phyloP scores from a whole-genome alignment of 2,113 vertebrate species.

The Zeus faber region DNA sequence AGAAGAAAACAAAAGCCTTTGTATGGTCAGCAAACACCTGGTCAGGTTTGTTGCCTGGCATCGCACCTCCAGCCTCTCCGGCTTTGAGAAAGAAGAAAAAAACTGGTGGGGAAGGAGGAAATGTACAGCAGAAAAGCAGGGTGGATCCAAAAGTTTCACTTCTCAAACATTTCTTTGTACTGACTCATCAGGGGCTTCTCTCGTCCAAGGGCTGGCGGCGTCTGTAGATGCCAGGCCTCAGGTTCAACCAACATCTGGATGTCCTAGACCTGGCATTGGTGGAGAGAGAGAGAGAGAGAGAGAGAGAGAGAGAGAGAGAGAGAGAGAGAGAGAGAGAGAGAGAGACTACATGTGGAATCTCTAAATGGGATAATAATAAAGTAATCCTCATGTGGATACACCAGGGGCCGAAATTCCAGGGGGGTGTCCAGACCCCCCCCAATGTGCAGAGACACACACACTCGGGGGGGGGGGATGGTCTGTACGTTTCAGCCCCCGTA shows the following conservation, averaged over 20 bases:
- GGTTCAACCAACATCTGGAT: slow-evolving; percentile 73
- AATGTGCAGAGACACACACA: too few relatives aligned
- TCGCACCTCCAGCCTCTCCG: slow-evolving; percentile 1
- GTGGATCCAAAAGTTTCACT: slow-evolving; percentile 40
- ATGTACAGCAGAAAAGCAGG: background rate
- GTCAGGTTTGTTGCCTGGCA: slow-evolving; percentile 30
- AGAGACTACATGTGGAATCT: too few relatives aligned
- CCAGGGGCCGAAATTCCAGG: too few relatives aligned
- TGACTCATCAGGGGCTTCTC: background rate
- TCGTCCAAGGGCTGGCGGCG: slow-evolving; percentile 37
- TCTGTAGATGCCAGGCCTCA: slow-evolving; percentile 51
- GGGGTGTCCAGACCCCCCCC: too few relatives aligned
- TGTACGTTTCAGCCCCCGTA: too few relatives aligned
- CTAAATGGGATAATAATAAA: too few relatives aligned
- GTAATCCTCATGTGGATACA: too few relatives aligned
- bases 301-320: slow-evolving; percentile 17
- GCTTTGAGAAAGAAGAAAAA: slow-evolving; percentile 4
- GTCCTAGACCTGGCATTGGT: slow-evolving; percentile 38
- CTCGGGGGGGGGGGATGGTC: too few relatives aligned
- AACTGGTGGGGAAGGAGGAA: background rate
- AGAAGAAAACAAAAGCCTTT: slow-evolving; percentile 5
- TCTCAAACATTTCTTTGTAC: slow-evolving; percentile 35
- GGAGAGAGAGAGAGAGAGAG: slow-evolving; percentile 15
- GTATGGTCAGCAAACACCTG: slow-evolving; percentile 45
- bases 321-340: slow-evolving; percentile 5